Conservation (phyloP, 1,140 invertebrate species). For the Caenorhabditis brenneri region DNA sequence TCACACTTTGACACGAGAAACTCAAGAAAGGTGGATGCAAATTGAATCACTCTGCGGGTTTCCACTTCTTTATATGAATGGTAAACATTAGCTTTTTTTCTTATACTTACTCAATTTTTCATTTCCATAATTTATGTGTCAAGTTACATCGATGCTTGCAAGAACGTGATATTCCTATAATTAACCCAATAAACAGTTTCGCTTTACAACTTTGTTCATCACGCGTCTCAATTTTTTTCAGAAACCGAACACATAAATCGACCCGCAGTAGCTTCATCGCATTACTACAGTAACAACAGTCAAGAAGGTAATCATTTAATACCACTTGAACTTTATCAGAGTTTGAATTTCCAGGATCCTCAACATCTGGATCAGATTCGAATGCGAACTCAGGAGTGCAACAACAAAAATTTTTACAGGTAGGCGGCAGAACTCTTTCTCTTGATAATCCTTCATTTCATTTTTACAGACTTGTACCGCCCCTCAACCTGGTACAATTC, state of each 20-base stretch:
- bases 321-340: not conserved
- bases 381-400: not conserved
- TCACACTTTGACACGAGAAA: conserved; percentile 62
- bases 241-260: conserved; percentile 17
- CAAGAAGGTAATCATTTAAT: not conserved
- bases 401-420: not conserved
- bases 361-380: not conserved
- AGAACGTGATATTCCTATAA: too few relatives aligned
- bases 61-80: conserved; percentile 51
- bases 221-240: too few relatives aligned
- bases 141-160: too few relatives aligned
- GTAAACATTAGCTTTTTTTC: conserved; percentile 45
- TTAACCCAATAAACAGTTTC: too few relatives aligned
- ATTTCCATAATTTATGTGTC: not conserved
- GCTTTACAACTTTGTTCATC: too few relatives aligned
- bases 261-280: not conserved
- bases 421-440: too few relatives aligned
- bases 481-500: not conserved
- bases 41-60: conserved; percentile 68
- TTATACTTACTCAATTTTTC: not conserved
- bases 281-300: conserved; percentile 2
- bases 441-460: not conserved
- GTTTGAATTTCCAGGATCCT: not conserved
- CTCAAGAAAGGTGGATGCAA: conserved; percentile 65
- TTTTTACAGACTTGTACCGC: not conserved